Conservation (phyloP, 2,888 invertebrate genomes). For the Apodemia mormo region DNA sequence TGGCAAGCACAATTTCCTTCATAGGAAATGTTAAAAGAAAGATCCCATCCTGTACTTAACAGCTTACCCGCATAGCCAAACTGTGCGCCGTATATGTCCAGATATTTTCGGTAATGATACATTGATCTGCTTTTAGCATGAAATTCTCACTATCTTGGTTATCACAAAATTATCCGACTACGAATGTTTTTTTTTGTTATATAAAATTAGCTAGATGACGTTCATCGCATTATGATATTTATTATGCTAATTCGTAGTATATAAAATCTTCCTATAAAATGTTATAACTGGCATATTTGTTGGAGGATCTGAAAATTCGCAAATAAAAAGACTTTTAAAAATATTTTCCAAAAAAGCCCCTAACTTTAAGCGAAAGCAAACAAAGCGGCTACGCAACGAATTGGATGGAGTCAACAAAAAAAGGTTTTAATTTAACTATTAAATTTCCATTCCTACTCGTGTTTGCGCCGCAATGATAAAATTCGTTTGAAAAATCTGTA, state of each 20-base stretch:
- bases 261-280: neutral
- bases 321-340: neutral
- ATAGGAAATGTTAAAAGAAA: no score
- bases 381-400: neutral
- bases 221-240: neutral
- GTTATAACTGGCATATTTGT: neutral
- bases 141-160: no score
- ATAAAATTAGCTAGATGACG: no score
- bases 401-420: neutral
- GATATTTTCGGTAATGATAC: no score
- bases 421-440: slow-evolving; percentile 1
- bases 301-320: neutral
- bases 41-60: no score
- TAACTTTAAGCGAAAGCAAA: slow-evolving; percentile 15
- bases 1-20: no score
- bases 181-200: no score
- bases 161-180: no score
- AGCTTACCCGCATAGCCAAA: no score
- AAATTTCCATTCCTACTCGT: neutral
- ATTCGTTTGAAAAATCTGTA: neutral
- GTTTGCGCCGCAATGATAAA: neutral
- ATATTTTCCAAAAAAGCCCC: neutral
- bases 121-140: no score
- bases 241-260: neutral
- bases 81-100: no score